Percentiles rank a stretch among this genome's conserved stretches.
Evolutionary conservation across 2,888 invertebrate genomes (phyloP).

Genomic region (Platyscelio sp.): DNA sequence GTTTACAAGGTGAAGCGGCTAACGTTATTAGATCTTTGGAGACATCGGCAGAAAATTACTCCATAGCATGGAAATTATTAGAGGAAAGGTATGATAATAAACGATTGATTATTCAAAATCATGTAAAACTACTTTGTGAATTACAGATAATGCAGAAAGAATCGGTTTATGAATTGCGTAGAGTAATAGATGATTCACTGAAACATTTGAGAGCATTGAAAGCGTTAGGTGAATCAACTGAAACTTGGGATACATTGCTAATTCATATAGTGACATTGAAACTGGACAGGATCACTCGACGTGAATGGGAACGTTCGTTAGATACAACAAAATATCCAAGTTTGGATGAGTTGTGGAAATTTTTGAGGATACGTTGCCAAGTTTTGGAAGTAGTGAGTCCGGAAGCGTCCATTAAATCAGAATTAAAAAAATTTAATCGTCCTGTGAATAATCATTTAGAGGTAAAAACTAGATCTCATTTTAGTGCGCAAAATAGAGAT

Average conservation of each 20-base stretch:
- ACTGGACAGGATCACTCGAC: constrained; percentile 32
- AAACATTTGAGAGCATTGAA: constrained; percentile 40
- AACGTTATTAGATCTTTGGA: constrained; percentile 41
- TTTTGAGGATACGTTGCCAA: constrained; percentile 20
- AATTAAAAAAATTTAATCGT: background rate
- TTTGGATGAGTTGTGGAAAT: constrained; percentile 20
- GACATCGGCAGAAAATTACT: constrained; percentile 35
- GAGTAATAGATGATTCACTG: constrained; percentile 5
- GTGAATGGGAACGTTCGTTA: constrained; percentile 33
- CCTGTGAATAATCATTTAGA: background rate
- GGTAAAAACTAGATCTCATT: background rate
- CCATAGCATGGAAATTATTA: background rate
- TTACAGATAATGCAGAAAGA: constrained; percentile 32
- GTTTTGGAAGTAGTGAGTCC: constrained; percentile 13
- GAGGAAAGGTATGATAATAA: constrained; percentile 19
- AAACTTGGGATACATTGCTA: constrained; percentile 21
- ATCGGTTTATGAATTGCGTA: constrained; percentile 26
- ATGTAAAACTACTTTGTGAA: constrained; percentile 48
- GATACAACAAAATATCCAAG: background rate
- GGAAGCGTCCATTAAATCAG: background rate
- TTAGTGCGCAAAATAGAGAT: background rate
- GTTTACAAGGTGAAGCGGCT: constrained; percentile 25
- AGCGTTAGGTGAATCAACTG: background rate
- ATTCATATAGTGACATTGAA: constrained; percentile 9
- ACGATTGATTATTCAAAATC: constrained; percentile 44